phyloP scores from a whole-genome alignment of 2,797 vertebrate genomes.

The Apodemus agrarius region DNA sequence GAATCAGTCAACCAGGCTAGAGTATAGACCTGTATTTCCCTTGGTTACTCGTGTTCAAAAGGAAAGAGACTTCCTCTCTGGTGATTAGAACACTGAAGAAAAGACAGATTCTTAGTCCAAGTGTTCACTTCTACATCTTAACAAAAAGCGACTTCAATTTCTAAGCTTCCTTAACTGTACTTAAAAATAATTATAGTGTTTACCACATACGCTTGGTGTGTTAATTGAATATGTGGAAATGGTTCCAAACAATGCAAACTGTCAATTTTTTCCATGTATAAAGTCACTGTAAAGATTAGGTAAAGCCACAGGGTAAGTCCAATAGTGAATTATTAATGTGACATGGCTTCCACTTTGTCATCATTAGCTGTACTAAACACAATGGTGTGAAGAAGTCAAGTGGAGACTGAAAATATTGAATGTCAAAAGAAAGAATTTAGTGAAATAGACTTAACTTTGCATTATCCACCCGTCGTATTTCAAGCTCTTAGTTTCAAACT shows the following conservation, averaged over 20 bases:
- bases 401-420: neutral
- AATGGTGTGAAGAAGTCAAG: neutral
- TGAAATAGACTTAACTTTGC: neutral
- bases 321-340: neutral
- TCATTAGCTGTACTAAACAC: neutral
- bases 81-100: neutral
- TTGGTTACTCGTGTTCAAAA: neutral
- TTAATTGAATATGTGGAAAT: neutral
- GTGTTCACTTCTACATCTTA: neutral
- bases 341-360: neutral
- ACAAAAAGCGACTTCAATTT: neutral
- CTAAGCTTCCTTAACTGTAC: neutral
- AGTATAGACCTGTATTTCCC: neutral
- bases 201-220: neutral
- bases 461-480: neutral
- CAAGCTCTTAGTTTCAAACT: neutral
- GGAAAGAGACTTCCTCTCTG: neutral
- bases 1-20: neutral
- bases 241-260: neutral
- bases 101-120: neutral
- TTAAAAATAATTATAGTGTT: neutral
- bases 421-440: neutral
- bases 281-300: neutral
- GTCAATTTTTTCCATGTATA: neutral
- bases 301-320: neutral